Conservation (phyloP, 1,140 invertebrate species). For the Atopsyche davidsoni region DNA sequence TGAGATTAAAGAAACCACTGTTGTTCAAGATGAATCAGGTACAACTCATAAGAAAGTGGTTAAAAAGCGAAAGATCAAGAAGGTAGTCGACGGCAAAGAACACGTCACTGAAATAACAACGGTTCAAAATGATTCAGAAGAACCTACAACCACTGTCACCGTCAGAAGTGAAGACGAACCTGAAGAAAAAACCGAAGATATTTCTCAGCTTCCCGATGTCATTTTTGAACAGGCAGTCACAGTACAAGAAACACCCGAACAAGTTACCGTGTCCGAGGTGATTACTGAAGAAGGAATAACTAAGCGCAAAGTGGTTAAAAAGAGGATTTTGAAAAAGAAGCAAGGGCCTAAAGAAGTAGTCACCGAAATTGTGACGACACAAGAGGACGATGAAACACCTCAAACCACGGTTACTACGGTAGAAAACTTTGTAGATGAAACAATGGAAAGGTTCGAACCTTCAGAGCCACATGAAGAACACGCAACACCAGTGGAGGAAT, state of each 20-base stretch:
- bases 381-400: conserved; percentile 28
- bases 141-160: conserved; percentile 15
- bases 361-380: conserved; percentile 30
- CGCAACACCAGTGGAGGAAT: conserved; percentile 8
- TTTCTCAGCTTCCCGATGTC: neutral
- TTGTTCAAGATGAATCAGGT: conserved; percentile 21
- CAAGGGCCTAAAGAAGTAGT: conserved; percentile 33
- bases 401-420: conserved; percentile 28
- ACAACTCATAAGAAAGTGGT: conserved; percentile 30
- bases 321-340: conserved; percentile 33
- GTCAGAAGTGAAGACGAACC: neutral
- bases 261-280: conserved; percentile 26
- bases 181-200: conserved; percentile 11
- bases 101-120: conserved; percentile 32
- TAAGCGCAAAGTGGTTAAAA: conserved; percentile 31
- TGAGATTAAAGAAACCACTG: too few relatives aligned
- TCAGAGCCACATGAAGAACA: neutral
- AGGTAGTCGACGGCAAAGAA: conserved; percentile 31
- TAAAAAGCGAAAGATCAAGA: conserved; percentile 37
- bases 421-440: conserved; percentile 25
- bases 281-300: conserved; percentile 32
- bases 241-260: conserved; percentile 29
- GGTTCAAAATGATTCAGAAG: conserved; percentile 28
- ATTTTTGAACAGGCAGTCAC: conserved; percentile 2
- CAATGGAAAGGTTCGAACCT: neutral